Evolutionary conservation across 2,888 invertebrate genomes (phyloP).

Genomic region (Hymenopus coronatus): DNA sequence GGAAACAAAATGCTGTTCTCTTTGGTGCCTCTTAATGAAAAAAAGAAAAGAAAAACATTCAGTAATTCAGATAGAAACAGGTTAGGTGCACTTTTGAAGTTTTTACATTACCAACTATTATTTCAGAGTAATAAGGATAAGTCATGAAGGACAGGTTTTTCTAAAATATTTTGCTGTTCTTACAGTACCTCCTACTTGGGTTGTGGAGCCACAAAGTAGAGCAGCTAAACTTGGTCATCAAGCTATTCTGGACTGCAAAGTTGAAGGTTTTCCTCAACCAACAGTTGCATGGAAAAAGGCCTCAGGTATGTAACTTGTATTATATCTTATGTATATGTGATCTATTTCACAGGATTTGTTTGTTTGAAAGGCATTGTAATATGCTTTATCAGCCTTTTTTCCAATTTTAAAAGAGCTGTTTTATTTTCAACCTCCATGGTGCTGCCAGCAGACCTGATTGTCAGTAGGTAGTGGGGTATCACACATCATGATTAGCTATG

Average conservation of each 20-base stretch:
- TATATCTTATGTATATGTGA: no score
- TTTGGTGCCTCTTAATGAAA: not conserved
- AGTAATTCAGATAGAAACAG: not conserved
- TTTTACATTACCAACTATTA: not conserved
- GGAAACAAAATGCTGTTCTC: not conserved
- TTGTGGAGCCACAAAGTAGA: conserved; percentile 68
- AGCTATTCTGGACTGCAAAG: conserved; percentile 67
- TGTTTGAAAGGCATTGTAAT: no score
- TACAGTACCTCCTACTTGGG: conserved; percentile 75
- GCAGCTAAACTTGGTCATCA: conserved; percentile 69
- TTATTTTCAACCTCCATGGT: no score
- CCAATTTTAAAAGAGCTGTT: no score
- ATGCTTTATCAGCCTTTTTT: no score
- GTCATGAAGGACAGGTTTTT: not conserved
- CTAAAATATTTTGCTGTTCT: conserved; percentile 25
- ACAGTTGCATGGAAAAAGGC: conserved; percentile 55
- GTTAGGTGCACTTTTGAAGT: not conserved
- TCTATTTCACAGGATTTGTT: no score
- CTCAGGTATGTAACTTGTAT: conserved; percentile 47
- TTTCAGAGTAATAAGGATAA: not conserved
- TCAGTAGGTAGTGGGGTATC: no score
- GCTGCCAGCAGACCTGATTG: no score
- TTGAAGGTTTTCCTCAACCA: conserved; percentile 73
- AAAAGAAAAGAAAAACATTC: not conserved
- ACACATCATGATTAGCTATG: no score